Percentiles rank a stretch among this genome's conserved stretches.
These are phyloP conservation scores for Rhinella marina DNA, from an alignment of 2,797 vertebrate genomes.

Conservation along the genomic window DNA sequence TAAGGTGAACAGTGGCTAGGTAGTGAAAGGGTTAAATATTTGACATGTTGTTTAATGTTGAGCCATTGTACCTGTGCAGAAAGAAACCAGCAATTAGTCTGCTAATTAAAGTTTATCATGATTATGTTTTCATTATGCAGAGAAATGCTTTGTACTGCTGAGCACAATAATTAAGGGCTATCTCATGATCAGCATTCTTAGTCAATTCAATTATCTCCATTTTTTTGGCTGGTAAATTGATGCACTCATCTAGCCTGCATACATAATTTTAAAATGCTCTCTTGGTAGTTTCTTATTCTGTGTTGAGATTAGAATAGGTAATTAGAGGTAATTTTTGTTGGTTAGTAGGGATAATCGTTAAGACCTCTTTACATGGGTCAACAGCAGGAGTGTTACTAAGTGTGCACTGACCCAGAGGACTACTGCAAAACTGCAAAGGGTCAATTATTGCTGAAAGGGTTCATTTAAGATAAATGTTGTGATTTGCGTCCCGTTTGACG, in stretches of 20 bases:
- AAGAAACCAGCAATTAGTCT: neutral
- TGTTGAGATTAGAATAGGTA: neutral
- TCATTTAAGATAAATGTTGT: no score
- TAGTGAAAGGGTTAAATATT: no score
- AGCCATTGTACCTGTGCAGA: neutral
- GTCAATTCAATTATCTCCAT: neutral
- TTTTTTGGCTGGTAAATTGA: neutral
- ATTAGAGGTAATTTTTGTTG: neutral
- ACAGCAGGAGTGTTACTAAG: no score
- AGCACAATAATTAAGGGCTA: slow-evolving; percentile 18
- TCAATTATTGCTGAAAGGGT: no score
- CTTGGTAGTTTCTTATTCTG: neutral
- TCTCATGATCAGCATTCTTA: neutral
- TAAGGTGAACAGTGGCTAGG: no score
- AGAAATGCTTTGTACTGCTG: neutral
- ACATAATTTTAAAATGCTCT: neutral
- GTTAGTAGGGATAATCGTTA: neutral
- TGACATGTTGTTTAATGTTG: neutral
- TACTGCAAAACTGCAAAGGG: no score
- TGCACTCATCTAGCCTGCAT: neutral
- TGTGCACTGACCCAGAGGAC: no score
- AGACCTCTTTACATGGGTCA: no score
- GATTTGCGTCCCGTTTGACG: no score
- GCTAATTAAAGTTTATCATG: slow-evolving; percentile 24
- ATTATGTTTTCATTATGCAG: neutral